Base-by-base conservation (phyloP, 2,797 vertebrate genomes). In the Eurystomus glaucurus region DNA sequence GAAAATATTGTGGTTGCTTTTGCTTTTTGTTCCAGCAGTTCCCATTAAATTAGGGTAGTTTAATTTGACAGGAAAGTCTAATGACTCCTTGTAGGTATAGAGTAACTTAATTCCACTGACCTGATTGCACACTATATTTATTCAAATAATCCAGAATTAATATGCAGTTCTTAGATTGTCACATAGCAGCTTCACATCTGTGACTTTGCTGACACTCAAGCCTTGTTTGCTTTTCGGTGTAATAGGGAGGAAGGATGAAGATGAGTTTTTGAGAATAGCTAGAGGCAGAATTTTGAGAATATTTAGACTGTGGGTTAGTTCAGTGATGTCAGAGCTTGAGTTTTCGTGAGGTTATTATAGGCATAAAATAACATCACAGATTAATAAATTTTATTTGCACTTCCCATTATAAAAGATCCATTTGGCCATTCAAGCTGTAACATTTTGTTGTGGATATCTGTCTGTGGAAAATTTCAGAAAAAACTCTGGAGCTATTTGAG, bases 21-120 rank as follows among this genome's bases (percentile, higher is more conserved):
- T 66, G 28, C 83, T 58, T 62, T 89, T 90, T 83, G 58, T 88
- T 95, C 55, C 52, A 80, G 81, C 35, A 92, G 80, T 87, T 87
- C 62, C 70, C 68, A 66, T 82, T 82, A 82, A 87, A 65, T 62
- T 66, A 68, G 5, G 1, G 33, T 33, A 22, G 23, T 85, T 94
- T 80, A 85, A 80, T 71, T 85, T 82, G 51, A 17, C 80, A 87
- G 66, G 74, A 64, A 91, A 41, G 10, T 72, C 77, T 76, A 37
- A 88, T 82, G 77, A 89, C 52, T 72, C 74, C 19, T 45, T 65
- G 57, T 65, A 78, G 46, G 28, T 75, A 50, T 35, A 77, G 18
- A 79, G 54, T 43, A 85, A 76, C 28, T 93, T 88, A 78, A 79
- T 46, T 85, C 77, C 48, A 45, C 39, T 33, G 55, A 48, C 25